Conservation (phyloP, 2,888 invertebrate species). For the Zygothrica quintamaculata region DNA sequence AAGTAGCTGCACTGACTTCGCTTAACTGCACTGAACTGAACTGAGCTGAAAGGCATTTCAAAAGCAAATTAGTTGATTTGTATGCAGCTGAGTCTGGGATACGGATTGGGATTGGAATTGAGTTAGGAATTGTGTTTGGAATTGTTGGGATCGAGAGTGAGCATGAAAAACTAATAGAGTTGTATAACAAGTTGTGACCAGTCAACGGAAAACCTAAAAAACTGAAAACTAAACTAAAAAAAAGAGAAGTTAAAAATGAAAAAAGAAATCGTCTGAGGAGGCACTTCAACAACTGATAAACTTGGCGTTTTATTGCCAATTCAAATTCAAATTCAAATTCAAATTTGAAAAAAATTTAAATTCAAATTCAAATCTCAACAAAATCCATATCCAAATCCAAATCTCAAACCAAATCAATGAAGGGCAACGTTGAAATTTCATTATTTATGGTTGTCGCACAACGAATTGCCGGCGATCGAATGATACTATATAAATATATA, state of each 20-base stretch:
- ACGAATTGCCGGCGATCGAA: conserved; percentile 14
- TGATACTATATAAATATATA: conserved; percentile 1
- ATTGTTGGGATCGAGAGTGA: neutral
- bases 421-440: conserved; percentile 38
- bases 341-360: neutral
- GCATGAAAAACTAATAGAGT: conserved; percentile 70
- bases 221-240: too few relatives aligned
- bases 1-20: conserved; percentile 33
- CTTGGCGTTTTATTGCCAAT: conserved; percentile 73
- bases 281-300: conserved; percentile 71
- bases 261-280: conserved; percentile 46
- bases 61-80: conserved; percentile 72
- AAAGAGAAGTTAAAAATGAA: too few relatives aligned
- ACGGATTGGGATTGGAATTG: too few relatives aligned
- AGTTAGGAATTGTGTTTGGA: neutral
- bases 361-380: neutral
- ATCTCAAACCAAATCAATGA: conserved; percentile 22
- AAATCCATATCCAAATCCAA: neutral
- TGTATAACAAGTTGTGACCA: conserved; percentile 67
- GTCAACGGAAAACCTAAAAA: conserved; percentile 55
- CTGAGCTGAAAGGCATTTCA: conserved; percentile 18
- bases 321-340: conserved; percentile 59
- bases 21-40: too few relatives aligned
- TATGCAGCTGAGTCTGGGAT: conserved; percentile 49
- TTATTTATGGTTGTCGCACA: conserved; percentile 44